These are phyloP conservation scores for Stegodyphus mimosarum DNA, from an alignment of 1,140 invertebrate genomes.

Conservation along the genomic window DNA sequence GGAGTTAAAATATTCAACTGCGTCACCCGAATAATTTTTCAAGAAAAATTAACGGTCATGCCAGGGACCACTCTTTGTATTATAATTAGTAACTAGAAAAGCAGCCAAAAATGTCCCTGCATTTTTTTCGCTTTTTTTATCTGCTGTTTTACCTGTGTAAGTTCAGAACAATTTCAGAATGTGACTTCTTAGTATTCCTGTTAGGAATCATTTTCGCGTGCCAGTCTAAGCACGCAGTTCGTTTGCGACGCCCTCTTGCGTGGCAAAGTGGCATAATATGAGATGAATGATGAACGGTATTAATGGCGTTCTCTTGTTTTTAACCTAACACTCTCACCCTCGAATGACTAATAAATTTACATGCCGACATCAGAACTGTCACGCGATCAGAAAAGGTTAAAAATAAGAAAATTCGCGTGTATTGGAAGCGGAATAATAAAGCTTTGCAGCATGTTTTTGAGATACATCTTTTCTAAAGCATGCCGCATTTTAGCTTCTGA, in stretches of 20 bases:
- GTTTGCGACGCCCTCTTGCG: constrained; percentile 38
- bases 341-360: constrained; percentile 48
- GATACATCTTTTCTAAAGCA: too few species aligned
- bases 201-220: constrained; percentile 6
- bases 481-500: too few species aligned
- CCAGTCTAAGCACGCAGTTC: constrained; percentile 8
- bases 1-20: background rate
- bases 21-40: constrained; percentile 6
- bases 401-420: constrained; percentile 7
- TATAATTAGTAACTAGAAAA: constrained; percentile 10
- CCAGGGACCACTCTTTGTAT: constrained; percentile 1
- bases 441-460: too few species aligned
- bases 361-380: constrained; percentile 20
- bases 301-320: constrained; percentile 41
- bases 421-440: too few species aligned
- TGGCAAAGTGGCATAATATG: constrained; percentile 49
- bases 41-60: constrained; percentile 19
- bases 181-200: too few species aligned
- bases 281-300: constrained; percentile 44
- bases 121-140: too few species aligned
- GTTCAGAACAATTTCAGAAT: too few species aligned
- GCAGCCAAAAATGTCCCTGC: background rate
- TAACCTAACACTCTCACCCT: constrained; percentile 27
- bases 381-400: constrained; percentile 23
- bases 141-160: too few species aligned